A percentile compares a stretch with the other conserved stretches of the same genome.
These are phyloP conservation scores for Platycheirus albimanus DNA, from an alignment of 2,888 invertebrate genomes.

Conservation along the genomic window DNA sequence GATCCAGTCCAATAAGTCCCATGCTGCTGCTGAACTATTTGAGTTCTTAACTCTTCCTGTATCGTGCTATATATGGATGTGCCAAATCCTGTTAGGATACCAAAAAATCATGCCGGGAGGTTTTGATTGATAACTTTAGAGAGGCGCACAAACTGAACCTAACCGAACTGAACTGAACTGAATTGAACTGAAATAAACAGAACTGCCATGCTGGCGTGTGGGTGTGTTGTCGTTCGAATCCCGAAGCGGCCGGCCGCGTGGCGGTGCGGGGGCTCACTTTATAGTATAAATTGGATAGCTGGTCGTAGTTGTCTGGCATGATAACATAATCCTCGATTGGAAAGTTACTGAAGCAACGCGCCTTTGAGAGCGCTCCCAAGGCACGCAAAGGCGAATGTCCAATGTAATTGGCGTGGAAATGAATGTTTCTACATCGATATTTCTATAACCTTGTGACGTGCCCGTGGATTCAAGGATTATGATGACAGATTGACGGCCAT, in stretches of 20 bases:
- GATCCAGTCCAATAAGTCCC: constrained; percentile 30
- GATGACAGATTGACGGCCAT: constrained; percentile 68
- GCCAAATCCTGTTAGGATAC: constrained; percentile 27
- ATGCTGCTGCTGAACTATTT: constrained; percentile 15
- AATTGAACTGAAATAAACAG: too few species aligned
- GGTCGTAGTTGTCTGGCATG: constrained; percentile 34
- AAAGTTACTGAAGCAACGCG: constrained; percentile 39
- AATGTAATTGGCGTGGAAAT: constrained; percentile 64
- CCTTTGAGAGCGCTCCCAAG: not conserved
- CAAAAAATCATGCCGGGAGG: constrained; percentile 9
- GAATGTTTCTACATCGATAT: constrained; percentile 61
- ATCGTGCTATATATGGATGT: constrained; percentile 15
- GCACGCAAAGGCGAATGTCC: constrained; percentile 39
- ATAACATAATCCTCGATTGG: constrained; percentile 65
- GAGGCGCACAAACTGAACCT: constrained; percentile 1
- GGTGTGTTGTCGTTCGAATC: not conserved
- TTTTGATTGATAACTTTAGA: constrained; percentile 58
- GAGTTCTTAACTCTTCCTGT: constrained; percentile 3
- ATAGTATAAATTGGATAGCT: not conserved
- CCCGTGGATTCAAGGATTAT: constrained; percentile 58
- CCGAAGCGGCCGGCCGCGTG: too few species aligned
- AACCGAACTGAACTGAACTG: too few species aligned
- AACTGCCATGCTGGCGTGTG: not conserved
- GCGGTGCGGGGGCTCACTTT: not conserved
- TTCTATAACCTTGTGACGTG: constrained; percentile 53